Base-by-base conservation (phyloP, 2,888 invertebrate genomes). In the Abscondita cerata region DNA sequence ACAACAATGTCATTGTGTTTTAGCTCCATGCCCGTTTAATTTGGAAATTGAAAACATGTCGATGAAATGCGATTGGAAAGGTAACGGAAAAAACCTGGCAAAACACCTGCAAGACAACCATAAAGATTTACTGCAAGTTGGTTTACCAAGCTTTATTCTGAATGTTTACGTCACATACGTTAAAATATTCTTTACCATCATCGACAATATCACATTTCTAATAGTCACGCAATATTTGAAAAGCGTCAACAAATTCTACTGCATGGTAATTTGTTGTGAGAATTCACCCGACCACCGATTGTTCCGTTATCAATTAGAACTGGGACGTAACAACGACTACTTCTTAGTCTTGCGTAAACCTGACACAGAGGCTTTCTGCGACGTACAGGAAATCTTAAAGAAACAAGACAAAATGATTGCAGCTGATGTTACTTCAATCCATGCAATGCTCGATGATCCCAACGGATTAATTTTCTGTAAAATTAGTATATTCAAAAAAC, bases 31-130 rank as follows among this genome's bases (percentile, higher is more conserved):
- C 48, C 65, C 73, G 0, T 69, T 72, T 47, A 64, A 61, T 33
- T 15, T 19, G 4, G 12, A 44, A n/a, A 3, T 25, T 1, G 50
- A 12, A 12, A 8, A 34, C 5, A 52, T 52, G 11, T 41, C 64
- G 33, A 52, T 62, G 11, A 66, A 64, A 15, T 76, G 75, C 46
- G 60, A 63, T 9, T 75, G 73, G 74, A 59, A 69, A 46, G 76
- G 75, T 5, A 70, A 68, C 11, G 62, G 70, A 1, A 64, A 36
- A 0, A 70, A 74, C 52, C 70, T 77, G 62, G 63, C 70, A 2
- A 62, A 64, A 33, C 78, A 78, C 64, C 74, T 77, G 16, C 19
- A 38, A 12, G 5, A 16, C 8, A 34, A 13, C 12, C 60, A 61
- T 19, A 46, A 33, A 6, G 13, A 34, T 12, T 12, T 9, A 13